Evolutionary conservation across 2,113 vertebrate genomes (phyloP).

Genomic region (Malaclemys terrapin): DNA sequence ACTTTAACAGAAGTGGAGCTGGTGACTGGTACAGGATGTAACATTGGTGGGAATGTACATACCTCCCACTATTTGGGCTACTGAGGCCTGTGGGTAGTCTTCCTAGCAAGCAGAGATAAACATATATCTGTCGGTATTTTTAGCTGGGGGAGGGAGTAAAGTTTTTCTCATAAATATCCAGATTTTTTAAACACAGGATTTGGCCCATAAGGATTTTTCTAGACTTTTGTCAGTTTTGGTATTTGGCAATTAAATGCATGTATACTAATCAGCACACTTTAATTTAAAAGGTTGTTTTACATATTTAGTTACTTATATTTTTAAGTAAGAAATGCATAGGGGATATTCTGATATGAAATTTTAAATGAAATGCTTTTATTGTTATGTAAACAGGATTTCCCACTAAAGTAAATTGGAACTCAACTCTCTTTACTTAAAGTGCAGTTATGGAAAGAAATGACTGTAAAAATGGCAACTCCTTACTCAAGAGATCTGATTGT

Average conservation of each 20-base stretch:
- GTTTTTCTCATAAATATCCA: slow-evolving; percentile 50
- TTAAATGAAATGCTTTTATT: slow-evolving; percentile 35
- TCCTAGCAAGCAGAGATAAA: background rate
- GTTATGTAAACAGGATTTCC: slow-evolving; percentile 25
- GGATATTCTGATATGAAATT: slow-evolving; percentile 31
- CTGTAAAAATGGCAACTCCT: slow-evolving; percentile 42
- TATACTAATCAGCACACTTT: background rate
- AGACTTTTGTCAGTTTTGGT: background rate
- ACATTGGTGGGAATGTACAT: background rate
- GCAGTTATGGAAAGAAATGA: slow-evolving; percentile 26
- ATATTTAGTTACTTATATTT: slow-evolving; percentile 27
- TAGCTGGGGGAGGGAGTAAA: slow-evolving; percentile 6
- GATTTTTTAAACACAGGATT: slow-evolving; percentile 43
- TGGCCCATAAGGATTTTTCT: slow-evolving; percentile 1
- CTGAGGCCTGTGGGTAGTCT: background rate
- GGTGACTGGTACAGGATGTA: background rate
- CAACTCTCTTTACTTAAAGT: background rate
- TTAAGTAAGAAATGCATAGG: slow-evolving; percentile 7
- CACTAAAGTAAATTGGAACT: slow-evolving; percentile 36
- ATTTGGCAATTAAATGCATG: background rate
- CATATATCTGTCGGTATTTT: slow-evolving; percentile 50
- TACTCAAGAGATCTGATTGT: background rate
- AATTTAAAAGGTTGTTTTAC: background rate
- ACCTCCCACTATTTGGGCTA: background rate
- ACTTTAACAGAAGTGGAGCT: background rate